Base-by-base conservation (phyloP, 2,888 invertebrate genomes). In the Psylliodes chrysocephalus region DNA sequence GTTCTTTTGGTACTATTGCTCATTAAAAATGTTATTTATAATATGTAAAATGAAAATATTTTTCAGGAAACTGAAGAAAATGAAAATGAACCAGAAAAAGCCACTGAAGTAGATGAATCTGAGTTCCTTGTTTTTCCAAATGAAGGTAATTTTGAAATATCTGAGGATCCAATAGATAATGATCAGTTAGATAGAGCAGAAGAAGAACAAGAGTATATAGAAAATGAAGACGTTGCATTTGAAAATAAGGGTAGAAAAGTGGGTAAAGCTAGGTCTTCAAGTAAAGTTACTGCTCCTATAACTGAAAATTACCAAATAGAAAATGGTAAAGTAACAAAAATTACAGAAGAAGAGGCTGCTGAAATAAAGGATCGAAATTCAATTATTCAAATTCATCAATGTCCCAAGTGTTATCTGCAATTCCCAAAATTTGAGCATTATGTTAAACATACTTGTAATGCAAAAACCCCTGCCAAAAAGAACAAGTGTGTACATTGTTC, bases 1-100 rank as follows among this genome's bases (percentile, higher is more conserved):
- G 88, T 90, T 56, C 84, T 89, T 47, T 82, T 90, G 60, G 89
- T 77, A 70, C 72, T 62, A 57, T n/a, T 33, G 17, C n/a, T 12
- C n/a, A 30, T 35, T n/a, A n/a, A n/a, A n/a, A n/a, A n/a, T n/a
- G n/a, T n/a, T n/a, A n/a, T n/a, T n/a, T n/a, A n/a, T n/a, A n/a
- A n/a, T n/a, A n/a, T n/a, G n/a, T n/a, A 22, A 22, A 22, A 22
- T 6, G 2, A 22, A 22, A 22, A 22, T 6, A 22, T 22, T 6
- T 22, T 53, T 66, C 46, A 66, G 67, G 68, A 63, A 63, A 68
- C 65, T 70, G 77, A 42, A 73, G 76, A 70, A 44, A 60, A 57
- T 53, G 54, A 65, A 5, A 64, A 63, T 40, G 55, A 64, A 5
- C 22, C 7, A 10, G 61, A 64, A 44, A 54, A 63, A 7, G 51